Percentiles rank a stretch among this genome's conserved stretches.
Conservation (phyloP, 2,888 invertebrate genomes). For the Lithodes maja region DNA sequence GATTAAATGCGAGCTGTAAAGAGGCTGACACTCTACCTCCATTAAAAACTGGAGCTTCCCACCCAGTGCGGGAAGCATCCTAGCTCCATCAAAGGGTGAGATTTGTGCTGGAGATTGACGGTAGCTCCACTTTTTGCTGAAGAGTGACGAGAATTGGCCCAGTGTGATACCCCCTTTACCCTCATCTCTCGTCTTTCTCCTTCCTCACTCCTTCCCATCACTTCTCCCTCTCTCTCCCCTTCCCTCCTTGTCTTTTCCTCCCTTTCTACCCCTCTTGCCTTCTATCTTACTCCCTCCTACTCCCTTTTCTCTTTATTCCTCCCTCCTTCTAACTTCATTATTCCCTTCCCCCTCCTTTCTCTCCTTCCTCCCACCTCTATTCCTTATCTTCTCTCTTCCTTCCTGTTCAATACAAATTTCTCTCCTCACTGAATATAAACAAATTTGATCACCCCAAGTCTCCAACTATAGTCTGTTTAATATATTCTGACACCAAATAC, state of each 20-base stretch:
- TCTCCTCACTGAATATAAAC: not conserved
- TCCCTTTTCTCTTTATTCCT: not conserved
- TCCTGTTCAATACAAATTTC: not conserved
- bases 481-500: too few relatives aligned
- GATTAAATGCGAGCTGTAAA: too few relatives aligned
- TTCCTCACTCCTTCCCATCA: not conserved
- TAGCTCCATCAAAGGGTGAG: too few relatives aligned
- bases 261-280: not conserved
- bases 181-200: not conserved
- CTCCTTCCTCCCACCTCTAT: not conserved
- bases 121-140: too few relatives aligned
- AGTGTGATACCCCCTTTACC: not conserved
- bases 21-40: too few relatives aligned
- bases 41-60: too few relatives aligned
- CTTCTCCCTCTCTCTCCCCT: conserved; percentile 28
- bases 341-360: not conserved
- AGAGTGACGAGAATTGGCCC: too few relatives aligned
- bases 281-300: conserved; percentile 15
- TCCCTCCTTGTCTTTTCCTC: conserved; percentile 7
- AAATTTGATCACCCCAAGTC: too few relatives aligned
- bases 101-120: too few relatives aligned
- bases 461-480: too few relatives aligned
- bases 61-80: too few relatives aligned
- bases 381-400: not conserved
- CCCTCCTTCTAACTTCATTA: not conserved